Evolutionary conservation across 2,797 vertebrate species (phyloP), one percentile per base, ranked within the genome.

Genomic region (Cichlasoma orientale): DNA sequence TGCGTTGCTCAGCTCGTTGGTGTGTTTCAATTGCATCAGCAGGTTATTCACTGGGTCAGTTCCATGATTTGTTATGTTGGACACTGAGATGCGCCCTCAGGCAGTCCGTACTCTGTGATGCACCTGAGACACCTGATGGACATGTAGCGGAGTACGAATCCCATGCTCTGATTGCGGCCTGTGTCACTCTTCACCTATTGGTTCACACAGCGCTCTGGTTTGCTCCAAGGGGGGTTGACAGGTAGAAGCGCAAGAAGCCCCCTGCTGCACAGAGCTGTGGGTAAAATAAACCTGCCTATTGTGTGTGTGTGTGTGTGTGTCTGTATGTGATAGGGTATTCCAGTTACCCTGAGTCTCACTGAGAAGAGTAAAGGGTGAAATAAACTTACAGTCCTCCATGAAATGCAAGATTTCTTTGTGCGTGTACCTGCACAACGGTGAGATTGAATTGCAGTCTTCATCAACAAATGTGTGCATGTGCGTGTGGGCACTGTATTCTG

Each of bases 151-250:
- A 68, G 72, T 79, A 69, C 3, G 19, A 81, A 78, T 29, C 77
- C 23, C 7, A n/a, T 13, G 47, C 75, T 90, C 78, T 85, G 82
- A 88, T 88, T 58, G 13, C 7, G 70, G 74, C 75, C 74, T 74
- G 77, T 78, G 77, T 54, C 54, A 71, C 83, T 68, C 78, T 74
- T 81, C 71, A 80, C 77, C 82, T 82, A 78, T 88, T 68, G 83
- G 71, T 86, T 79, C 57, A 47, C 59, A 19, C 44, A 16, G 80
- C 72, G 72, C 86, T 76, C 56, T 47, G 29, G 77, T 36, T 73
- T 36, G 47, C 90, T 89, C 90, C 58, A 77, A 75, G 78, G 88
- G 87, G 74, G 81, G 75, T 57, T 92, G 92, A 90, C 91, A 91
- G 92, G 86, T 91, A 92, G 82, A 84, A 72, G 75, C 83, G 82